Conservation (phyloP, 2,113 vertebrate genomes). For the Alexandromys fortis region DNA sequence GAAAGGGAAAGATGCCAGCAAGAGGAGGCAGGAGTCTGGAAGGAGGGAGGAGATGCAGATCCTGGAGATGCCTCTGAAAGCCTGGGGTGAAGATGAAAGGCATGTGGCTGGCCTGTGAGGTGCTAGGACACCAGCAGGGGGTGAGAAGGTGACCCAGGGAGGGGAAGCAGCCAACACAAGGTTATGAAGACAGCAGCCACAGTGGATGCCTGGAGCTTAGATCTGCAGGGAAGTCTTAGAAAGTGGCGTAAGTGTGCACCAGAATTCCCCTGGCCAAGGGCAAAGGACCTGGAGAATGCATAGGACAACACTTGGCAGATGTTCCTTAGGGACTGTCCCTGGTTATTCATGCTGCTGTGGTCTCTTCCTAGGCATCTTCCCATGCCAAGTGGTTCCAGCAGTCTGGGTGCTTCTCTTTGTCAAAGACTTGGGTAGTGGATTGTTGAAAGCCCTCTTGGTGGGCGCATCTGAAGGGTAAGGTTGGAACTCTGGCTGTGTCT, state of each 20-base stretch:
- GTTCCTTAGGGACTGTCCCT: not conserved
- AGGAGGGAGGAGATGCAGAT: not conserved
- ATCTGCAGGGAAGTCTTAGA: not conserved
- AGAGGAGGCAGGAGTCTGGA: not conserved
- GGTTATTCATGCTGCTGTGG: not conserved
- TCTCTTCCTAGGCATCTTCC: not conserved
- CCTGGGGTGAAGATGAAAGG: not conserved
- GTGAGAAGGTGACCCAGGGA: slow-evolving; percentile 5
- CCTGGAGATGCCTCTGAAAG: slow-evolving; percentile 4
- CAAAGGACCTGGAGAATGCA: not conserved
- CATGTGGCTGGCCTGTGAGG: not conserved
- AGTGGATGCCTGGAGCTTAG: not conserved
- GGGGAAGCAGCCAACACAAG: slow-evolving; percentile 13
- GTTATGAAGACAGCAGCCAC: not conserved
- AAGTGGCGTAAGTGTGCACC: not conserved
- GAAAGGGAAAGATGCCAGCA: not conserved
- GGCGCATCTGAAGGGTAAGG: not conserved
- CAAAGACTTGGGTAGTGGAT: not conserved
- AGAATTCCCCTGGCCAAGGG: not conserved
- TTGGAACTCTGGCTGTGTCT: not conserved
- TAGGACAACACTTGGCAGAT: not conserved
- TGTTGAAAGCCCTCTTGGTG: not conserved
- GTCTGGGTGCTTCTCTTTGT: not conserved
- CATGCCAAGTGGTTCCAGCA: not conserved
- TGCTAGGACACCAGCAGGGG: slow-evolving; percentile 23